A percentile compares a stretch with the other conserved stretches of the same genome.
Conservation (phyloP, 2,113 vertebrate genomes). For the Acanthochromis polyacanthus region DNA sequence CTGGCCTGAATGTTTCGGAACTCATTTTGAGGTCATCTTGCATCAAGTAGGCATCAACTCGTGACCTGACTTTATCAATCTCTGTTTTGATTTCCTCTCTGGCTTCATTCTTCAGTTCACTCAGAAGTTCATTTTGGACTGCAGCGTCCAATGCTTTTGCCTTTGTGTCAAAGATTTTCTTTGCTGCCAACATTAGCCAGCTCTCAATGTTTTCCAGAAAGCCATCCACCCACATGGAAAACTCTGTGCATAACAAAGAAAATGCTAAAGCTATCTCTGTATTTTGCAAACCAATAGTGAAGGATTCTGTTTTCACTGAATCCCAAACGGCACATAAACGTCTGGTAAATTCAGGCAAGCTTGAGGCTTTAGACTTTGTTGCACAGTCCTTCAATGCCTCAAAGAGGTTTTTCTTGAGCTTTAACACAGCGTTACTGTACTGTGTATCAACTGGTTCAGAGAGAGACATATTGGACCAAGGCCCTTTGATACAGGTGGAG, state of each 20-base stretch:
- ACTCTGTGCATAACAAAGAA: slow-evolving; percentile 72
- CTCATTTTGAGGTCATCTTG: slow-evolving; percentile 61
- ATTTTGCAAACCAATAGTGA: slow-evolving; percentile 68
- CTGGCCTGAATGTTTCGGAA: slow-evolving; percentile 66
- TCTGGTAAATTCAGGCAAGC: slow-evolving; percentile 69
- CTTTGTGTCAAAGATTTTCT: slow-evolving; percentile 68
- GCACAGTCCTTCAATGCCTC: slow-evolving; percentile 61
- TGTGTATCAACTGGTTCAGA: slow-evolving; percentile 66
- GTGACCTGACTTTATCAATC: slow-evolving; percentile 57
- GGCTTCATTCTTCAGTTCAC: slow-evolving; percentile 65
- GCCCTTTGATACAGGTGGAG: slow-evolving; percentile 66
- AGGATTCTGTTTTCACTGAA: slow-evolving; percentile 72
- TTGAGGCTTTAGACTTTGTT: slow-evolving; percentile 35
- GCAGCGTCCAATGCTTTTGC: slow-evolving; percentile 18
- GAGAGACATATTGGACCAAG: slow-evolving; percentile 68
- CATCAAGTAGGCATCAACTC: slow-evolving; percentile 65
- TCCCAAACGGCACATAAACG: slow-evolving; percentile 75
- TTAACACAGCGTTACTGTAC: slow-evolving; percentile 70
- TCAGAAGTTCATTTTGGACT: slow-evolving; percentile 46
- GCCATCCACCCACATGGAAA: slow-evolving; percentile 69
- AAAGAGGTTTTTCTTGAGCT: slow-evolving; percentile 76
- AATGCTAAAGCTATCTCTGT: slow-evolving; percentile 71
- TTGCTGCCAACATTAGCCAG: slow-evolving; percentile 68
- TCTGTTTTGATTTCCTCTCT: slow-evolving; percentile 62
- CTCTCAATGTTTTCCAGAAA: slow-evolving; percentile 70